Conservation (phyloP, 2,113 vertebrate genomes). For the Tetrao urogallus region DNA sequence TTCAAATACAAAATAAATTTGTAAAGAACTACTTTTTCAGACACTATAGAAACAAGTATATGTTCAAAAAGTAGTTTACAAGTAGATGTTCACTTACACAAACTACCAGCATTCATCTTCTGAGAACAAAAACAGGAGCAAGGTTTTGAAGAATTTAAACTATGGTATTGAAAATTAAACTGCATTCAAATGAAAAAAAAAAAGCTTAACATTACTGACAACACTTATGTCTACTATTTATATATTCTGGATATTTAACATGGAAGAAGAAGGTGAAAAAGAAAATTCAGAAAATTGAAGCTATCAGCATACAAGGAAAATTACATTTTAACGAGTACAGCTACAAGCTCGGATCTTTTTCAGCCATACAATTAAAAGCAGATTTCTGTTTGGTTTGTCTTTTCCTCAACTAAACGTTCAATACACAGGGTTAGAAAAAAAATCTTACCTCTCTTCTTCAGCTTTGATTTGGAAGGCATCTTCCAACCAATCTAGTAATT, state of each 20-base stretch:
- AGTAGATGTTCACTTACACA: neutral
- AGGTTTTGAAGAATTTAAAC: neutral
- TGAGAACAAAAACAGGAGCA: neutral
- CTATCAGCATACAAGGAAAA: neutral
- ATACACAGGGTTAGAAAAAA: neutral
- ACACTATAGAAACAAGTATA: neutral
- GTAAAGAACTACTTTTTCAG: neutral
- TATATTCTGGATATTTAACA: neutral
- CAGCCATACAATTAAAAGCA: neutral
- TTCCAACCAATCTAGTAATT: slow-evolving; percentile 97
- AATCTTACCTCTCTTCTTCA: slow-evolving; percentile 89
- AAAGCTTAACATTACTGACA: neutral
- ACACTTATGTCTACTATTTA: neutral
- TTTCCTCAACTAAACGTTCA: neutral
- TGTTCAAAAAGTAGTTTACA: neutral
- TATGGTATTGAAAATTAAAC: neutral
- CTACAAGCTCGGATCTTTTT: neutral
- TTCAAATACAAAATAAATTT: neutral
- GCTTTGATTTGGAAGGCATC: slow-evolving; percentile 98
- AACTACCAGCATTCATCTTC: neutral
- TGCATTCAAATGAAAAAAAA: neutral
- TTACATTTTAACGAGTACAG: neutral
- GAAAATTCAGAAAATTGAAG: neutral
- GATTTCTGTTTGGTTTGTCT: neutral
- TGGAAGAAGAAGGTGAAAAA: neutral